Evolutionary conservation across 2,888 invertebrate genomes (phyloP).

Genomic region (Patella ulyssiponensis): DNA sequence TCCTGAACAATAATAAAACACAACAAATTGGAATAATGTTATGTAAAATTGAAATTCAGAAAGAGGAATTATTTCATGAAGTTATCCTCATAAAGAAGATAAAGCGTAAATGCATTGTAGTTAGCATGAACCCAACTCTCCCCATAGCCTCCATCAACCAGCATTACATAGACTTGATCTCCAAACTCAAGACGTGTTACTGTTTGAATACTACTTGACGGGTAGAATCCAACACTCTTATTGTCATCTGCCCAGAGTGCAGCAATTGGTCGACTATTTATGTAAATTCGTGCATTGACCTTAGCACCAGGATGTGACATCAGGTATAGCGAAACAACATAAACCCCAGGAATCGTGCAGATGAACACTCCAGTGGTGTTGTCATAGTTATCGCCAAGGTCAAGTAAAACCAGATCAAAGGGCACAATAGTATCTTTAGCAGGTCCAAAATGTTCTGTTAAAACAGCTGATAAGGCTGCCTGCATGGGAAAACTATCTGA

Average conservation of each 20-base stretch:
- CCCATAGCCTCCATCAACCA: slow-evolving; percentile 49
- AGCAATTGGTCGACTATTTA: slow-evolving; percentile 49
- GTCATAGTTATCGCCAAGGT: slow-evolving; percentile 51
- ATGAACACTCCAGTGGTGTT: slow-evolving; percentile 47
- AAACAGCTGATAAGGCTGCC: slow-evolving; percentile 44
- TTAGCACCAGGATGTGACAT: slow-evolving; percentile 53
- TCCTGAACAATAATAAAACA: neutral
- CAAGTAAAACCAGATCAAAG: slow-evolving; percentile 45
- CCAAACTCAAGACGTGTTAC: slow-evolving; percentile 47
- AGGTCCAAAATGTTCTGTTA: slow-evolving; percentile 48
- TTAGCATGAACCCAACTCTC: slow-evolving; percentile 54
- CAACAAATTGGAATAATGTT: neutral
- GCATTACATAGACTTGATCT: slow-evolving; percentile 51
- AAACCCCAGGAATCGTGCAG: slow-evolving; percentile 48
- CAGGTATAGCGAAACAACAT: slow-evolving; percentile 45
- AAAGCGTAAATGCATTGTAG: slow-evolving; percentile 49
- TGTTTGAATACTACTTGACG: slow-evolving; percentile 48
- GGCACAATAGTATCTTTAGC: slow-evolving; percentile 46
- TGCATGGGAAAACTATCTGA: slow-evolving; percentile 24
- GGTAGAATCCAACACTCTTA: slow-evolving; percentile 48
- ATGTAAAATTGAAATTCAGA: slow-evolving; percentile 5
- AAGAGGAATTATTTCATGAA: slow-evolving; percentile 20
- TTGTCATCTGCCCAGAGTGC: slow-evolving; percentile 52
- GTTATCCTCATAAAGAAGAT: slow-evolving; percentile 43
- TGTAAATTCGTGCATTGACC: slow-evolving; percentile 46